Conservation (phyloP, 1,140 invertebrate genomes). For the Drosophila sucinea region DNA sequence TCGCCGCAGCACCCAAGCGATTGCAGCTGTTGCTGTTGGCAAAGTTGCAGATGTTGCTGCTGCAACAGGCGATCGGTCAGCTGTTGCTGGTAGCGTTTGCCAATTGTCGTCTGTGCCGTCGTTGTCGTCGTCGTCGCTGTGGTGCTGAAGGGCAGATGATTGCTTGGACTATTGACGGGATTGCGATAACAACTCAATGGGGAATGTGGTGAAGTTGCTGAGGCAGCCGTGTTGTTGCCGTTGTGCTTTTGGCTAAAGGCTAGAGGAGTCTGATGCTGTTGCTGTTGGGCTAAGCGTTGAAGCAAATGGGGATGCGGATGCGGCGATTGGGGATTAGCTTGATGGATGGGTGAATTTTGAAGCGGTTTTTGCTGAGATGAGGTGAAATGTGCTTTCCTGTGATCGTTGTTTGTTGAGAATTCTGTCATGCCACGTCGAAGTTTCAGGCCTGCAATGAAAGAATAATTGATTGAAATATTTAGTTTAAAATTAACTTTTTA, state of each 20-base stretch:
- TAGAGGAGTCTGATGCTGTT: constrained; percentile 52
- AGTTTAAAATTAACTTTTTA: constrained; percentile 7
- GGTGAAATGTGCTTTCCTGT: constrained; percentile 74
- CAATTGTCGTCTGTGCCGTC: constrained; percentile 52
- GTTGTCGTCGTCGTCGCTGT: constrained; percentile 36
- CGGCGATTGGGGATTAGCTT: constrained; percentile 41
- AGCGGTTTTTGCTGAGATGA: constrained; percentile 67
- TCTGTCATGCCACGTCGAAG: constrained; percentile 83
- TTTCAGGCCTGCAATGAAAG: constrained; percentile 71
- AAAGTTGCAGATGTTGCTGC: constrained; percentile 74
- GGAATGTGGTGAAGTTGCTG: constrained; percentile 68
- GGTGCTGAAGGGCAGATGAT: constrained; percentile 58
- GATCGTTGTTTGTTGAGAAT: constrained; percentile 81
- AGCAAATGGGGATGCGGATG: constrained; percentile 47
- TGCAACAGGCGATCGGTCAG: constrained; percentile 79
- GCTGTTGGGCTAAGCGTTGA: constrained; percentile 59
- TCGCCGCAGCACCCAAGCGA: constrained; percentile 37
- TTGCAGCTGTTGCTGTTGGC: constrained; percentile 76
- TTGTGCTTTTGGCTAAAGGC: constrained; percentile 61
- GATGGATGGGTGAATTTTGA: constrained; percentile 72
- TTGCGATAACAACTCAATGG: constrained; percentile 66
- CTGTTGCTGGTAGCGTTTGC: constrained; percentile 73
- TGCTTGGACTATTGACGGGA: constrained; percentile 78
- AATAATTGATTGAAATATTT: neutral
- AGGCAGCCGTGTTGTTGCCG: constrained; percentile 73